Base-by-base conservation (phyloP, 2,888 invertebrate species). In the Drosophila vallismaia region DNA sequence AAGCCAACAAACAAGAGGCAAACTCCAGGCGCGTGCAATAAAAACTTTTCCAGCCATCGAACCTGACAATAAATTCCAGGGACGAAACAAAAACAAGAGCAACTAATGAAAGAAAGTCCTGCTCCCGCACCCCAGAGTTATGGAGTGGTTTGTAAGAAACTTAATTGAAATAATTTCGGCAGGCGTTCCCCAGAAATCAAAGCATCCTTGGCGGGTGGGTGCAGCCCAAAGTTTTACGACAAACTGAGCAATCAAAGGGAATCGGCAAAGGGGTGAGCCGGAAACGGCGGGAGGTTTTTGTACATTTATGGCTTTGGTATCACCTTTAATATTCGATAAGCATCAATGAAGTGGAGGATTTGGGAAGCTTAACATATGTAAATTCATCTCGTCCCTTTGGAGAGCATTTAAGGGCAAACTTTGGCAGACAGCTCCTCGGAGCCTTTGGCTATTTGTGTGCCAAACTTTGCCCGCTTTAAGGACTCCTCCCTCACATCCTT, bases 111-210 rank as follows among this genome's bases (percentile, higher is more conserved):
- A 86, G 73, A 60, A 62, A 76, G 71, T 70, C 72, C 75, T 28
- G 24, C n/a, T 46, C 10, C 63, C 42, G 44, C 2, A 9, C 5
- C 12, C 26, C 4, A 12, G 26, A 5, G 46, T 3, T 8, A 28
- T 36, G 29, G 38, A 31, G 24, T 55, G 49, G 44, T 75, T 77
- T 75, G 66, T 69, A 74, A 71, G 78, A 86, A 86, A 83, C 86
- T 83, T 83, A 83, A 83, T 86, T 83, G 83, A 83, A 86, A 83
- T 86, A 74, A 83, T 83, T 83, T 79, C 55, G 67, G 63, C 70
- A 53, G 66, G 55, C 76, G 68, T 59, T 59, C 49, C 40, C 51
- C 51, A 19, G 53, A 24, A 55, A 40, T 58, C 60, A 62, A 48
- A 59, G 60, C 48, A 12, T 6, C 3, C 12, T 8, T 12, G 7